Evolutionary conservation across 2,797 vertebrate genomes (phyloP).

Genomic region (Tenualosa ilisha): DNA sequence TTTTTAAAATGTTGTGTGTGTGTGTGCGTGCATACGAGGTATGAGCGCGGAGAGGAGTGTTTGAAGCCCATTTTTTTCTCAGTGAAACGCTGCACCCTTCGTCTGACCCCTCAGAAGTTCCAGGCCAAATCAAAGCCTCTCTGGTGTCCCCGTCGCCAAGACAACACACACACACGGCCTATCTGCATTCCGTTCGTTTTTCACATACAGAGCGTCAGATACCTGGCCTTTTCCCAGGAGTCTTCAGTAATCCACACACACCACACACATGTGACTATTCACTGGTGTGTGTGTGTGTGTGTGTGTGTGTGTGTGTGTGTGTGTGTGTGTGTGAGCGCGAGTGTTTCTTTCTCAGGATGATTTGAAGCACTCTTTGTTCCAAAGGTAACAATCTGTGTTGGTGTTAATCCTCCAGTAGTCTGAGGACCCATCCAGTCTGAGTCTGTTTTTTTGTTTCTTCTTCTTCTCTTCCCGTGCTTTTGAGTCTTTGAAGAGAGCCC

Average conservation of each 20-base stretch:
- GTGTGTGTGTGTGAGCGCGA: not conserved
- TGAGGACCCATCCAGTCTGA: not conserved
- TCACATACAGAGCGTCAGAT: not conserved
- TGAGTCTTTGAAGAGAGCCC: not conserved
- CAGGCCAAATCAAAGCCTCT: not conserved
- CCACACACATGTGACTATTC: not conserved
- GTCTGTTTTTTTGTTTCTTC: not conserved
- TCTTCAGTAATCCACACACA: conserved; percentile 25
- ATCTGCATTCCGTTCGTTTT: not conserved
- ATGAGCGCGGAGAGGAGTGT: not conserved
- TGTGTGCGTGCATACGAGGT: no score
- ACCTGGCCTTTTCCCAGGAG: conserved; percentile 44
- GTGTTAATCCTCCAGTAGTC: not conserved
- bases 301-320: not conserved
- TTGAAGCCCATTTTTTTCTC: not conserved
- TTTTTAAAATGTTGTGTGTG: not conserved
- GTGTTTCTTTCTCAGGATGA: conserved; percentile 67
- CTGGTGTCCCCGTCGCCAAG: not conserved
- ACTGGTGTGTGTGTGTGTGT: not conserved
- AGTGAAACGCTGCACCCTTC: not conserved
- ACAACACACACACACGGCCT: not conserved
- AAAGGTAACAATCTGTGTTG: conserved; percentile 74
- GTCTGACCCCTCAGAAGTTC: not conserved
- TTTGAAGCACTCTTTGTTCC: conserved; percentile 68
- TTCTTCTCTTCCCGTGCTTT: not conserved